Percentiles rank a stretch among this genome's conserved stretches.
phyloP scores from a whole-genome alignment of 2,113 vertebrate genomes.

The Platichthys stellatus region DNA sequence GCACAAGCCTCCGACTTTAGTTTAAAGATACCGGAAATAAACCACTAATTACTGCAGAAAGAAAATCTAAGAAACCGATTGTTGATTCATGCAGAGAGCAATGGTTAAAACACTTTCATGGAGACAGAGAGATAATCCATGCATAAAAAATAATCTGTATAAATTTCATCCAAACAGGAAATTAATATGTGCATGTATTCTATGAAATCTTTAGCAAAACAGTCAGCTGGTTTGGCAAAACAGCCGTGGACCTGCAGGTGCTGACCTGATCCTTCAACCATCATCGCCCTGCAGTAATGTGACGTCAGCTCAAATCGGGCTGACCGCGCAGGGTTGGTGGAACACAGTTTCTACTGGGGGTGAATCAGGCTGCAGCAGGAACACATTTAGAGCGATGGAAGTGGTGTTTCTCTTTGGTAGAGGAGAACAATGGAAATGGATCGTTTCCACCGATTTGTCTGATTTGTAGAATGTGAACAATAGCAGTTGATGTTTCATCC shows the following conservation, averaged over 20 bases:
- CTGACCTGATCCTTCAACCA: background rate
- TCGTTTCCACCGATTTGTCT: background rate
- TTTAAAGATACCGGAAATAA: background rate
- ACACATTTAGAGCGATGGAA: background rate
- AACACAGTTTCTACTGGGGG: too few relatives aligned
- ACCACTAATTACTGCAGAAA: too few relatives aligned
- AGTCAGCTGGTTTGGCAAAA: background rate
- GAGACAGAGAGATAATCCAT: background rate
- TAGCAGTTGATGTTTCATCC: background rate
- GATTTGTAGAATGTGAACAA: background rate
- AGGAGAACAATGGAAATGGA: background rate
- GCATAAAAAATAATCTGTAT: background rate
- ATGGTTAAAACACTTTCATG: background rate
- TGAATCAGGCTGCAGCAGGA: background rate
- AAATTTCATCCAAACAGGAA: background rate
- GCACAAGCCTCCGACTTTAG: background rate
- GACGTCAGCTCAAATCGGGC: too few relatives aligned
- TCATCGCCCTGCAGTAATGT: too few relatives aligned
- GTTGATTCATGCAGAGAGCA: background rate
- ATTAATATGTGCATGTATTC: background rate
- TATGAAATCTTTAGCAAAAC: background rate
- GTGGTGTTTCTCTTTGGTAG: too few relatives aligned
- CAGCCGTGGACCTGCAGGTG: background rate
- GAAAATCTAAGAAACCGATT: too few relatives aligned
- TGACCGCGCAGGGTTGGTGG: too few relatives aligned